Base-by-base conservation (phyloP, 2,888 invertebrate genomes). In the Marronus borbonicus region DNA sequence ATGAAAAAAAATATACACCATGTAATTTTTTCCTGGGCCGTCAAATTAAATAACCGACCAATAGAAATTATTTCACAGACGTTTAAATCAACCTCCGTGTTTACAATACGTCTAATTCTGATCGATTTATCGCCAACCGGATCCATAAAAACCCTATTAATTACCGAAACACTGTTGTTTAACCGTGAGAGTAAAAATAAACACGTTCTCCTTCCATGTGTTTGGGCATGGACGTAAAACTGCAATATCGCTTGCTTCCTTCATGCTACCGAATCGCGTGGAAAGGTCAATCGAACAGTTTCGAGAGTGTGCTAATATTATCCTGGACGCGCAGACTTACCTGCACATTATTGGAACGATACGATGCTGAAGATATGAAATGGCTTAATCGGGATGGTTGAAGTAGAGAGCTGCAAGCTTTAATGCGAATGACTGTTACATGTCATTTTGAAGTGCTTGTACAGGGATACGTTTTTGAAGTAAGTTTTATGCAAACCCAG, bases 81-180 rank as follows among this genome's bases (percentile, higher is more conserved):
- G 66, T 66, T 66, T 66, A 44, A 49, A 44, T 49, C 49, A 49
- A 49, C 49, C 66, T 66, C 12, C 66, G 62, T 66, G 66, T 66
- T 66, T 66, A 66, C 66, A 66, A 66, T 39, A 44, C 52, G 52
- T 52, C 50, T 69, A 69, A 69, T 69, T 69, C 50, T 52, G 52
- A 69, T 69, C 50, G 52, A 69, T 69, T 69, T 69, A 69, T 69
- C 28, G 69, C 52, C 52, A 52, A 31, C 69, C 69, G 52, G 69
- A 50, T 39, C 39, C 69, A 69, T 69, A 69, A 69, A 69, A 69
- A 50, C 69, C n/a, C 69, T 52, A 52, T 52, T 69, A 69, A 69
- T 69, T 69, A 52, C 52, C 52, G 69, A 69, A 52, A 52, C 69
- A 52, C 66, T 31, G 66, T 50, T 69, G 66, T 66, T 62, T 62